Evolutionary conservation across 1,140 invertebrate species (phyloP).

Genomic region (Rhyzopertha dominica): DNA sequence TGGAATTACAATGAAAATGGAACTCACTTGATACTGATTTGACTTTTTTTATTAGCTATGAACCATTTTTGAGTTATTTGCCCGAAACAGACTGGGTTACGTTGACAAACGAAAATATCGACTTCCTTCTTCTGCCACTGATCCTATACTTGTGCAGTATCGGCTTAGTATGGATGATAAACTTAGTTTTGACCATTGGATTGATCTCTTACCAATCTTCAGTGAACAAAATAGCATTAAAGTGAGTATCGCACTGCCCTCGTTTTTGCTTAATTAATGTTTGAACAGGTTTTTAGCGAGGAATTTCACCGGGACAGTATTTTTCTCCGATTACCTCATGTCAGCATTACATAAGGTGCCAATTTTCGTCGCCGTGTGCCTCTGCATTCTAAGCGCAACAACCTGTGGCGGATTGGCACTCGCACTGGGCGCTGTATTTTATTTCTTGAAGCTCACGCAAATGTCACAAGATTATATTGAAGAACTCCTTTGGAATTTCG

Average conservation of each 20-base stretch:
- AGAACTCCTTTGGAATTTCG: conserved; percentile 54
- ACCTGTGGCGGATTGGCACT: conserved; percentile 55
- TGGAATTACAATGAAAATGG: too few relatives aligned
- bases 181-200: conserved; percentile 45
- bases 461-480: conserved; percentile 71
- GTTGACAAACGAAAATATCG: conserved; percentile 35
- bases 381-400: conserved; percentile 48
- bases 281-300: conserved; percentile 49
- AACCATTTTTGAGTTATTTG: conserved; percentile 23
- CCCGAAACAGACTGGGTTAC: conserved; percentile 33
- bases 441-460: conserved; percentile 60
- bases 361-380: conserved; percentile 45
- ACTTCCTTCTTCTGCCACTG: conserved; percentile 42
- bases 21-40: background rate
- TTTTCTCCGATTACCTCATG: conserved; percentile 53
- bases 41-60: conserved; percentile 16
- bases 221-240: conserved; percentile 52
- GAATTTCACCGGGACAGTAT: conserved; percentile 48
- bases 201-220: conserved; percentile 55
- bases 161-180: conserved; percentile 48
- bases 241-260: conserved; percentile 42
- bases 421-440: conserved; percentile 50
- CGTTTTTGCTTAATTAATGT: conserved; percentile 11
- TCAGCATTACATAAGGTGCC: conserved; percentile 51
- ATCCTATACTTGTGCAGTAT: conserved; percentile 47